Evolutionary conservation across 2,888 invertebrate genomes (phyloP), one percentile per base, ranked within the genome.

Genomic region (Pocota personata): DNA sequence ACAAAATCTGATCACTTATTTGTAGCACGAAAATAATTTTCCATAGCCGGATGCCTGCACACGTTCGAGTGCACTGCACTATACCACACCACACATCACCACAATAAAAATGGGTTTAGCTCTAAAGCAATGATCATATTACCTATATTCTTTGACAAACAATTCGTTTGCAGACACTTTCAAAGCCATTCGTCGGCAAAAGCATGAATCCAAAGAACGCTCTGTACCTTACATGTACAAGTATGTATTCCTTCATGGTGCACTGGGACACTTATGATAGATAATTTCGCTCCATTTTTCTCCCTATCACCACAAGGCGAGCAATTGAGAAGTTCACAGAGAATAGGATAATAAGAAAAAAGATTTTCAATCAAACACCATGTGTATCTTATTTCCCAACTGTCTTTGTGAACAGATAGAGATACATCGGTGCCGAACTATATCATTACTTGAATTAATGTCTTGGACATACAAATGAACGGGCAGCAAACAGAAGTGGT

Each of bases 401-500:
- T 57, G 48, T 79, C 73, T 73, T 79, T 57, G 14, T 27, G 12
- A 12, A 19, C 12, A 21, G 43, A 50, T 43, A 55, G 30, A 66
- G 52, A 48, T 48, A 16, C 37, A 73, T 16, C 10, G 8, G 21
- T 46, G 35, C 73, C 27, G 57, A 64, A 32, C 40, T 16, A 35
- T 16, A 62, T 69, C 50, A 78, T 66, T 77, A 78, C 71, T 57
- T 66, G 30, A 78, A 72, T 78, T 66, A 72, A 83, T 73, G 73
- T 73, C 73, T 66, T 57, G 69, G 62, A 62, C 79, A 75, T 67
- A 83, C 79, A 83, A 83, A 83, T 66, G 67, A 73, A 67, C 73
- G 79, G 73, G 52, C 73, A 79, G 71, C 69, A 66, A 82, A 82
- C 86, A 86, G 86, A 86, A 86, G 86, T 82, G 55, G 76, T 76